phyloP scores from a whole-genome alignment of 2,888 invertebrate species.

The Luperina nickerlii region DNA sequence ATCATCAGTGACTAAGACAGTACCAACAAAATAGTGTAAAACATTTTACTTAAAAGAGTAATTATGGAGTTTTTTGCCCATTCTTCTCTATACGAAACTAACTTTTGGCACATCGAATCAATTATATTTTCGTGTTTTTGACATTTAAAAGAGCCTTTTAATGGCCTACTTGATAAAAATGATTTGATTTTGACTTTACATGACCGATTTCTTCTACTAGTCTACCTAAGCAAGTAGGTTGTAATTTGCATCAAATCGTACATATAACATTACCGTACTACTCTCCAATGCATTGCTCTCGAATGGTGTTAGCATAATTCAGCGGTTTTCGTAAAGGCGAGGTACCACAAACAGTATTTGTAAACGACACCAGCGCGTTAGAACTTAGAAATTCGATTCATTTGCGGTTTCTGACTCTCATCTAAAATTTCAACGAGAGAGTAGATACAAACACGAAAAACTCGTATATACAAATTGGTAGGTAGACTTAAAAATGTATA shows the following conservation, averaged over 20 bases:
- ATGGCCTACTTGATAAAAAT: background rate
- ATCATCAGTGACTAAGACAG: background rate
- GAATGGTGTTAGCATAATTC: background rate
- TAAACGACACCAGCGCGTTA: background rate
- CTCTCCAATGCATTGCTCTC: background rate
- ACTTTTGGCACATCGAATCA: background rate
- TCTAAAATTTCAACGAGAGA: background rate
- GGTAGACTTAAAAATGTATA: constrained; percentile 46
- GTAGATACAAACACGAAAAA: too few relatives aligned
- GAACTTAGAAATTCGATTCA: background rate
- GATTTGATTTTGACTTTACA: background rate
- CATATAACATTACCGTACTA: background rate
- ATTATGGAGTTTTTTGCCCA: background rate
- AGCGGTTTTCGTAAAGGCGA: background rate
- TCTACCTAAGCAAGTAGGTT: background rate
- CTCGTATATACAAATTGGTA: background rate
- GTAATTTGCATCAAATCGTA: too few relatives aligned
- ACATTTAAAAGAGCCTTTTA: background rate
- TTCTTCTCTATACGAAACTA: background rate
- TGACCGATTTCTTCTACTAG: background rate
- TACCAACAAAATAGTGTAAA: background rate
- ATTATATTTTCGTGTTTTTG: background rate
- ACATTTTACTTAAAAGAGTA: background rate
- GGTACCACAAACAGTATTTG: background rate
- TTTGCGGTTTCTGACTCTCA: background rate